A percentile compares a stretch with the other conserved stretches of the same genome.
phyloP scores from a whole-genome alignment of 1,140 invertebrate species.

The Panagrolaimus sp. region DNA sequence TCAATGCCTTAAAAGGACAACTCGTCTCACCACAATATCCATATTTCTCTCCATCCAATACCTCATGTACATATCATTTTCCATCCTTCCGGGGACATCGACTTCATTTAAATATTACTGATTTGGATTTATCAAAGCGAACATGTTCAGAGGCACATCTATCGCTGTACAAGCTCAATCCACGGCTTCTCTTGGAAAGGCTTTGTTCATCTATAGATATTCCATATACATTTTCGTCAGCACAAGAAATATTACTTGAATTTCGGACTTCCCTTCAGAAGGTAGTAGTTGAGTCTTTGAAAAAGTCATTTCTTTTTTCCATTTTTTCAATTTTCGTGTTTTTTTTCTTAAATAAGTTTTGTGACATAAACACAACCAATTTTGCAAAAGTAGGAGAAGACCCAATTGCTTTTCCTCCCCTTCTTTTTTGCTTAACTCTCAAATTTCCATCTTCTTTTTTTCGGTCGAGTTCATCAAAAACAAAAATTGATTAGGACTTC shows the following conservation, averaged over 20 bases:
- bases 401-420: too few relatives aligned
- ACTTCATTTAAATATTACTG: not conserved
- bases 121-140: not conserved
- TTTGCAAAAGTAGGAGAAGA: too few relatives aligned
- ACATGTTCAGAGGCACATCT: not conserved
- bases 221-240: not conserved
- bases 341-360: too few relatives aligned
- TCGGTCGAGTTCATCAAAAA: not conserved
- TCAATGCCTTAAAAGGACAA: not conserved
- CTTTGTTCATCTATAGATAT: not conserved
- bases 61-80: not conserved
- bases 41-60: not conserved
- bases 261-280: not conserved
- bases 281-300: not conserved
- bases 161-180: not conserved
- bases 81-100: not conserved
- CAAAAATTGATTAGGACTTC: constrained; percentile 10
- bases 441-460: not conserved
- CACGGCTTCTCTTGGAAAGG: not conserved
- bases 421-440: not conserved
- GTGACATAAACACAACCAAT: too few relatives aligned
- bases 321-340: too few relatives aligned
- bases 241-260: not conserved
- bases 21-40: not conserved
- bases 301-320: not conserved